A percentile compares a stretch with the other conserved stretches of the same genome.
Evolutionary conservation across 2,797 vertebrate species (phyloP).

Genomic region (Leucoraja ocellata): DNA sequence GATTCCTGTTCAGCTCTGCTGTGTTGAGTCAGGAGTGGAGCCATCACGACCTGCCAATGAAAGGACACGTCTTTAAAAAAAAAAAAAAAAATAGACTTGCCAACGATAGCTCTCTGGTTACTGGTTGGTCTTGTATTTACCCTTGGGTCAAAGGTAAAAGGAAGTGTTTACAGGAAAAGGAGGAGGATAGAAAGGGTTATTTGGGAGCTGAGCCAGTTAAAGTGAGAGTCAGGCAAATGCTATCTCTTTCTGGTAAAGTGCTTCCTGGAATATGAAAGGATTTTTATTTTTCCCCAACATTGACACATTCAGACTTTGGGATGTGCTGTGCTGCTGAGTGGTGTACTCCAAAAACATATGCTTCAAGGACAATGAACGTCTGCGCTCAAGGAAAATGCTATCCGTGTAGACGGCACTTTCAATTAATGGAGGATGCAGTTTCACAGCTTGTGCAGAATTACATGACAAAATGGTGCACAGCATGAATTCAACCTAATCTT

Average conservation of each 20-base stretch:
- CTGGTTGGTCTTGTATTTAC: conserved; percentile 45
- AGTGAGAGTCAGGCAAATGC: conserved; percentile 61
- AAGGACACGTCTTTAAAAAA: conserved; percentile 47
- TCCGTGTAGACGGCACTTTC: neutral
- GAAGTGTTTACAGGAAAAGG: conserved; percentile 58
- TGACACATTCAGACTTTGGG: conserved; percentile 49
- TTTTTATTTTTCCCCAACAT: conserved; percentile 35
- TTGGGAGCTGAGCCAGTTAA: conserved; percentile 60
- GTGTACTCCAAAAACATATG: conserved; percentile 45
- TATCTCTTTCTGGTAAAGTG: conserved; percentile 47
- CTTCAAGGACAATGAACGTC: neutral
- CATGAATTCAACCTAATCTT: neutral
- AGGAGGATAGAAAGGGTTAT: conserved; percentile 52
- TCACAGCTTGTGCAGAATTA: neutral
- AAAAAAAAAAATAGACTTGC: conserved; percentile 37
- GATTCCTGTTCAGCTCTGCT: conserved; percentile 48
- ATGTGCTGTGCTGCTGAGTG: conserved; percentile 54
- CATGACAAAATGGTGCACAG: neutral
- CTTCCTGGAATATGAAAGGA: conserved; percentile 41
- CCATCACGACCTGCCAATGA: conserved; percentile 41
- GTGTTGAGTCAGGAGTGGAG: conserved; percentile 37
- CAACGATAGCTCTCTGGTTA: conserved; percentile 33
- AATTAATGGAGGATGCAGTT: conserved; percentile 18
- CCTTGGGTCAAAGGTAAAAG: conserved; percentile 67
- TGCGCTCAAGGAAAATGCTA: neutral